Percentiles rank a stretch among this genome's conserved stretches.
Evolutionary conservation across 2,113 vertebrate genomes (phyloP).

Genomic region (Forbesichthys agassizii): DNA sequence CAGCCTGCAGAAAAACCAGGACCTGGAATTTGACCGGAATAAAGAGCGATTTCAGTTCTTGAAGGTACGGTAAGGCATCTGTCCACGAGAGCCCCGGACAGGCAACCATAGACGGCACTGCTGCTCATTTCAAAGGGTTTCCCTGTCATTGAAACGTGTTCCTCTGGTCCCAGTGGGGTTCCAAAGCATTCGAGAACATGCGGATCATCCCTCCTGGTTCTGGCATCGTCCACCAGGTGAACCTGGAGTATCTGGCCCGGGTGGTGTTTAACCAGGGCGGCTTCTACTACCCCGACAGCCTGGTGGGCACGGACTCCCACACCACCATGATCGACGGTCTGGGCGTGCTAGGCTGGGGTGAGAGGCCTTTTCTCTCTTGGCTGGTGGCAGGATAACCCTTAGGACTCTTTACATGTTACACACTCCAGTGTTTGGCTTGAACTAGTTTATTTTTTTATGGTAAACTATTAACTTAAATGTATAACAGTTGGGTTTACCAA

Average conservation of each 20-base stretch:
- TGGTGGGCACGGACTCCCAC: constrained; percentile 97
- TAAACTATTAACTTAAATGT: too few relatives aligned
- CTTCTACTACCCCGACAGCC: constrained; percentile 92
- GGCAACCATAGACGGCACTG: not conserved
- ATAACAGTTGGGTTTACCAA: too few relatives aligned
- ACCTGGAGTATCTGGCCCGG: constrained; percentile 93
- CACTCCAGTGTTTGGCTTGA: too few relatives aligned
- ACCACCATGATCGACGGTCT: constrained; percentile 98
- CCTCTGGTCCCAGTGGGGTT: constrained; percentile 87
- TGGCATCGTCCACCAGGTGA: constrained; percentile 97
- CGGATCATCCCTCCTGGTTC: constrained; percentile 96
- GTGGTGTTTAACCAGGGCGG: constrained; percentile 90
- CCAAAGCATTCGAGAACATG: constrained; percentile 94
- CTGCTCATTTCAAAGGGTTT: not conserved
- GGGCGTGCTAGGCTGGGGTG: constrained; percentile 97
- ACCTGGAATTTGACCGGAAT: constrained; percentile 97
- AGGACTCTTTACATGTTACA: too few relatives aligned
- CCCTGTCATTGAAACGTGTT: not conserved
- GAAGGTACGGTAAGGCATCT: constrained; percentile 79
- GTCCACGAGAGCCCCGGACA: constrained; percentile 65
- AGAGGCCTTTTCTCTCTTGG: constrained; percentile 32
- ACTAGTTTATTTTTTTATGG: too few relatives aligned
- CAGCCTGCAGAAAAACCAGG: constrained; percentile 96
- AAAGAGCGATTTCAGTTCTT: constrained; percentile 96
- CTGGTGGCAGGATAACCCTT: not conserved